phyloP scores from a whole-genome alignment of 2,888 invertebrate genomes.

The Nymphalis polychloros region DNA sequence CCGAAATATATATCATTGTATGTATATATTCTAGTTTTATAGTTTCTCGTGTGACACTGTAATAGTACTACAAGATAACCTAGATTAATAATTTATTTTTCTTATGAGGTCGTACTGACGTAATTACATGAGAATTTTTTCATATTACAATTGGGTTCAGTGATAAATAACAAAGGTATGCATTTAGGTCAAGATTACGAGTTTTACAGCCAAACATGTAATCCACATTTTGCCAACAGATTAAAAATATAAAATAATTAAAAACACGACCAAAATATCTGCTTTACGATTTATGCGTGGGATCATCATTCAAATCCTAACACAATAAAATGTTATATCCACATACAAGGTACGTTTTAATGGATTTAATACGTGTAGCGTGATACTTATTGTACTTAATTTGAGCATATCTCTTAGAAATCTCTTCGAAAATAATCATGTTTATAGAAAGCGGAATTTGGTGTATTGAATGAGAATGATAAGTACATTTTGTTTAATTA shows the following conservation, averaged over 20 bases:
- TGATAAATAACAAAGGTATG: conserved; percentile 24
- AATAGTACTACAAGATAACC: background rate
- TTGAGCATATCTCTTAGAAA: background rate
- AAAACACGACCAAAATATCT: conserved; percentile 7
- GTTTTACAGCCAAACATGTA: conserved; percentile 26
- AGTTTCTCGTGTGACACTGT: too few species aligned
- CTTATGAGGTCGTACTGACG: conserved; percentile 4
- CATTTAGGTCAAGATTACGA: conserved; percentile 32
- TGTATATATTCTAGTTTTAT: too few species aligned
- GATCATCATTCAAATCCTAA: background rate
- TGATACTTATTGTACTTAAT: background rate
- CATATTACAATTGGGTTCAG: conserved; percentile 21
- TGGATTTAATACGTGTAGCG: conserved; percentile 1
- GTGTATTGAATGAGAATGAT: too few species aligned
- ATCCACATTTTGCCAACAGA: conserved; percentile 21
- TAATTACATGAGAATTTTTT: conserved; percentile 21
- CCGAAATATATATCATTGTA: too few species aligned
- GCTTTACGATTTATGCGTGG: background rate
- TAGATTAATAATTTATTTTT: background rate
- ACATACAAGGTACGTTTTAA: conserved; percentile 1
- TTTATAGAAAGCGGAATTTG: too few species aligned
- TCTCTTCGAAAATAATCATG: too few species aligned
- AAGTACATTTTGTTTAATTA: too few species aligned
- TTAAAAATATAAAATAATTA: conserved; percentile 24
- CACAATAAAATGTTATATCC: background rate